These are phyloP conservation scores for Scomber japonicus DNA, from an alignment of 2,113 vertebrate species.

Conservation along the genomic window DNA sequence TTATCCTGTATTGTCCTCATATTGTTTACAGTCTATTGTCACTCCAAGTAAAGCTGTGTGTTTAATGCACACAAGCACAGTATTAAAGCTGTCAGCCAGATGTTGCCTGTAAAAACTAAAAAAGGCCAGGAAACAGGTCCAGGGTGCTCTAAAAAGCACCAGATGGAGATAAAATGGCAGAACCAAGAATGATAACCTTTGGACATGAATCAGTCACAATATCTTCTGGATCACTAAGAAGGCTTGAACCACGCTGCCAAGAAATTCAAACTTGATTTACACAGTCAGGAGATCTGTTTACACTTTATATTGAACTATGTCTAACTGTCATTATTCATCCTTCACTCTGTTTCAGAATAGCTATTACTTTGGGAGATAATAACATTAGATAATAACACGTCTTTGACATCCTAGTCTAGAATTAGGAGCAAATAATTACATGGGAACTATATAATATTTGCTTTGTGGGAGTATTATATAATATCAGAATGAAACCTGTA, in stretches of 20 bases:
- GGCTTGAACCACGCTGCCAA: neutral
- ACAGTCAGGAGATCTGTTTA: neutral
- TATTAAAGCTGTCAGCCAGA: conserved; percentile 40
- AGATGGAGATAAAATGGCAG: conserved; percentile 45
- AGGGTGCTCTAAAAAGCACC: conserved; percentile 32
- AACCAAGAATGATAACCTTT: conserved; percentile 4
- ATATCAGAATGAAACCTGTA: conserved; percentile 8
- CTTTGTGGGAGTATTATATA: neutral
- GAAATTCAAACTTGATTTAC: neutral
- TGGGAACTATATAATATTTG: conserved; percentile 21
- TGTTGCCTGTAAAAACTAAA: conserved; percentile 43
- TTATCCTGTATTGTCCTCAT: neutral
- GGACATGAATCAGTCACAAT: conserved; percentile 17
- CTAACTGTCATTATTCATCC: neutral
- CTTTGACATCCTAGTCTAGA: neutral
- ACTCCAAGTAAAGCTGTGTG: neutral
- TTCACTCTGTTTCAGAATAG: conserved; percentile 10
- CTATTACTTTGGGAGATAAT: neutral
- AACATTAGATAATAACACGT: neutral
- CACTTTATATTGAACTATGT: neutral
- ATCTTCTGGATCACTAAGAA: neutral
- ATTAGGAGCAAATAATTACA: conserved; percentile 32
- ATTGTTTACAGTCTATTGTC: neutral
- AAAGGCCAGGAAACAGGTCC: conserved; percentile 25
- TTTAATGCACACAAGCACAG: accelerated